Evolutionary conservation across 2,797 vertebrate species (phyloP).

Genomic region (Limnodromus scolopaceus): DNA sequence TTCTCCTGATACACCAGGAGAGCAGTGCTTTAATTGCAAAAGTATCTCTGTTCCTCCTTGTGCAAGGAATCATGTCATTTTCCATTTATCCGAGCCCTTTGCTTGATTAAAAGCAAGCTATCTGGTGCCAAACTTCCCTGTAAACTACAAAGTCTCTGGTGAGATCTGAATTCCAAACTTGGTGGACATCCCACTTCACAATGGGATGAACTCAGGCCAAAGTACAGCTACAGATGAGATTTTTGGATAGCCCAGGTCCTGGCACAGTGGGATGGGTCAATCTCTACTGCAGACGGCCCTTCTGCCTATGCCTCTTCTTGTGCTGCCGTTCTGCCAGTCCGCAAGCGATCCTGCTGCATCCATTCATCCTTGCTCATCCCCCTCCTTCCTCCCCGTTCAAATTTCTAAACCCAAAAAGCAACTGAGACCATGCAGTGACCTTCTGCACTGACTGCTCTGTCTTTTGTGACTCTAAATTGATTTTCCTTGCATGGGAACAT

Average conservation of each 20-base stretch:
- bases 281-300: not conserved
- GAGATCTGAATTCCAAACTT: not conserved
- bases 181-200: not conserved
- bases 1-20: not conserved
- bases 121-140: not conserved
- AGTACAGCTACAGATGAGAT: not conserved
- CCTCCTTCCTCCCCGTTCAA: not conserved
- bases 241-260: not conserved
- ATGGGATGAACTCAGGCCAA: not conserved
- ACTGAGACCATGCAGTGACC: slow-evolving; percentile 16
- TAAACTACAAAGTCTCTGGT: not conserved
- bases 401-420: slow-evolving; percentile 7
- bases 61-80: not conserved
- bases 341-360: not conserved
- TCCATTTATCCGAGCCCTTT: not conserved
- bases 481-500: slow-evolving; percentile 60
- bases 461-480: slow-evolving; percentile 57
- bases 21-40: not conserved
- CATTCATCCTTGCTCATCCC: not conserved
- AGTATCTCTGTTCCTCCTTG: not conserved
- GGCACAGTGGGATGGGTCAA: not conserved
- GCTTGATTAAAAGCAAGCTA: not conserved
- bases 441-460: slow-evolving; percentile 4
- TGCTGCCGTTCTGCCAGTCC: not conserved
- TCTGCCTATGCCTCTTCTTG: not conserved